Evolutionary conservation across 2,888 invertebrate genomes (phyloP).

Genomic region (Auanema freiburgensis): DNA sequence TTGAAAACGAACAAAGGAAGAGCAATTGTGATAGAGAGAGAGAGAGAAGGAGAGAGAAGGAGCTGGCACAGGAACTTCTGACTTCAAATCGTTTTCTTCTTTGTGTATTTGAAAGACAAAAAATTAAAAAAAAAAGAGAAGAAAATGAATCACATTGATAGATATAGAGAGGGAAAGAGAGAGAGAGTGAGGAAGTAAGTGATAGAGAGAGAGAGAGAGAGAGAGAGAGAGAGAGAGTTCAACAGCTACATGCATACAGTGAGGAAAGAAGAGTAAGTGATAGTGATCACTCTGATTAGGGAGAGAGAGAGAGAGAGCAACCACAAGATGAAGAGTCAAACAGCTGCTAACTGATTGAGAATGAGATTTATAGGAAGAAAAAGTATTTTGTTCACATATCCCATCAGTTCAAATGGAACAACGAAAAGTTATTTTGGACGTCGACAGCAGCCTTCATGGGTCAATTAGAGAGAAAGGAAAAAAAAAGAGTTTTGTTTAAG

Average conservation of each 20-base stretch:
- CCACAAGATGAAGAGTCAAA: too few species aligned
- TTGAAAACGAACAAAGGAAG: background rate
- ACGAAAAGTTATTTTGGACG: too few species aligned
- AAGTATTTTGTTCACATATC: too few species aligned
- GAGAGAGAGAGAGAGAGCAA: background rate
- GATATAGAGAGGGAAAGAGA: slow-evolving; percentile 4
- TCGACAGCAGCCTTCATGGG: too few species aligned
- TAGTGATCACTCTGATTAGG: background rate
- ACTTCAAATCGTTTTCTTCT: background rate
- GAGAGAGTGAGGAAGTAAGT: background rate
- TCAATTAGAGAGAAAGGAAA: background rate
- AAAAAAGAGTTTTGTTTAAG: background rate
- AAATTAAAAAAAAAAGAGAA: background rate
- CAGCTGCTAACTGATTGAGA: too few species aligned
- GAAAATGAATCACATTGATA: background rate
- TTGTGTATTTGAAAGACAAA: slow-evolving; percentile 5
- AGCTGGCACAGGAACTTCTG: background rate
- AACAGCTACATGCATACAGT: too few species aligned
- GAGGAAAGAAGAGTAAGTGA: slow-evolving; percentile 1
- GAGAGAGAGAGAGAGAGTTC: slow-evolving; percentile 3
- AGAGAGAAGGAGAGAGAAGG: background rate
- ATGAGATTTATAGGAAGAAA: too few species aligned
- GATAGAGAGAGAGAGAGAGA: background rate
- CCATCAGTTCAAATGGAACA: too few species aligned
- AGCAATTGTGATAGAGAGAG: slow-evolving; percentile 3